Percentiles rank a stretch among this genome's conserved stretches.
Evolutionary conservation across 2,797 vertebrate species (phyloP).

Genomic region (Pachyuromys duprasi): DNA sequence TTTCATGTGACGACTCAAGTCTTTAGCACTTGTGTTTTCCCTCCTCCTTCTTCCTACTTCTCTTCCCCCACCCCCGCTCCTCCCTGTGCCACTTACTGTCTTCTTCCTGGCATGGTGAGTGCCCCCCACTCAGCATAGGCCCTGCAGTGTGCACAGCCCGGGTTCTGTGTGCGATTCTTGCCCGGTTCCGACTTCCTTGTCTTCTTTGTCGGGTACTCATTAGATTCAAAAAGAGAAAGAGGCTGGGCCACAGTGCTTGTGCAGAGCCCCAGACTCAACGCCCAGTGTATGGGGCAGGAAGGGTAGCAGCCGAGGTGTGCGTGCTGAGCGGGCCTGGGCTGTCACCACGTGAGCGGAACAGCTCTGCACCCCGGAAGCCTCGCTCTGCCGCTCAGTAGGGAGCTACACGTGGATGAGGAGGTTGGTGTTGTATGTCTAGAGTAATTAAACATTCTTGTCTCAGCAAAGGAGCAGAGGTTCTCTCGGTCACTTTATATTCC

Average conservation of each 20-base stretch:
- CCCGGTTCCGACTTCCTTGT: not conserved
- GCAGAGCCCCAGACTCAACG: too few species aligned
- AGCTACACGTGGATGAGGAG: not conserved
- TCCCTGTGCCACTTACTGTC: not conserved
- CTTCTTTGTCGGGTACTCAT: not conserved
- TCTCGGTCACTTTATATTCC: not conserved
- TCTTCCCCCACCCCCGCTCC: rapidly evolving
- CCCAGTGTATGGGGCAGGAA: not conserved
- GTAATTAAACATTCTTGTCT: conserved; percentile 30
- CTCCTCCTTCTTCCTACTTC: not conserved
- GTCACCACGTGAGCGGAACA: not conserved
- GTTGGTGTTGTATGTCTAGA: conserved; percentile 3
- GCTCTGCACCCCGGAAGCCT: not conserved
- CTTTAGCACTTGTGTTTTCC: not conserved
- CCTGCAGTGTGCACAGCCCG: not conserved
- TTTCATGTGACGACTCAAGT: not conserved
- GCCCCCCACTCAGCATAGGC: not conserved
- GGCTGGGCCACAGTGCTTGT: too few species aligned
- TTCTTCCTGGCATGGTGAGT: not conserved
- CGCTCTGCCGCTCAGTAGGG: not conserved
- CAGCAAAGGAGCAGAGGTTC: not conserved
- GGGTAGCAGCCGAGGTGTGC: not conserved
- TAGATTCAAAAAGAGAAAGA: conserved; percentile 11
- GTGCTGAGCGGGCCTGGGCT: not conserved
- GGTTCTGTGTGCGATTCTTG: not conserved